A percentile compares a stretch with the other conserved stretches of the same genome.
Conservation (phyloP, 2,888 invertebrate species). For the Automeris io region DNA sequence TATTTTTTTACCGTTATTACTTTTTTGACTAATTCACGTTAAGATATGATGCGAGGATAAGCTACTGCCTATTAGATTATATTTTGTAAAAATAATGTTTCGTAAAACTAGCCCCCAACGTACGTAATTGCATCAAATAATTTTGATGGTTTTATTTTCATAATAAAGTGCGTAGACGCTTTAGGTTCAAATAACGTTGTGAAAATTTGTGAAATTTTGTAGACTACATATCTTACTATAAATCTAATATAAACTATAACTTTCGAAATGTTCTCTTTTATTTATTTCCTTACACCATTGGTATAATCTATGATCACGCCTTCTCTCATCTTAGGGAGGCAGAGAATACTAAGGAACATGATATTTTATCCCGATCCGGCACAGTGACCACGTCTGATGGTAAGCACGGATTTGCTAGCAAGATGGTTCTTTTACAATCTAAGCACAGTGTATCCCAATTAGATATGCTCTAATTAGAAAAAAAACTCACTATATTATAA, state of each 20-base stretch:
- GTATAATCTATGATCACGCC: too few relatives aligned
- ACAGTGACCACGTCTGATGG: too few relatives aligned
- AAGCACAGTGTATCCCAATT: too few relatives aligned
- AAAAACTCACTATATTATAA: too few relatives aligned
- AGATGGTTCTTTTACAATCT: too few relatives aligned
- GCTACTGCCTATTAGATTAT: slow-evolving; percentile 76
- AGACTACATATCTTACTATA: slow-evolving; percentile 78
- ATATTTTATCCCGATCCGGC: too few relatives aligned
- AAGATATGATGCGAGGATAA: slow-evolving; percentile 62
- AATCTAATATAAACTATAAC: slow-evolving; percentile 78
- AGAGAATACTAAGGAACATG: too few relatives aligned
- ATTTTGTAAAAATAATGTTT: slow-evolving; percentile 75
- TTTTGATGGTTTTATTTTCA: slow-evolving; percentile 76
- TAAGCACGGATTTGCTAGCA: too few relatives aligned
- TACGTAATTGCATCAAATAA: slow-evolving; percentile 62
- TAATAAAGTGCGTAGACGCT: slow-evolving; percentile 77
- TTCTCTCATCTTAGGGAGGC: too few relatives aligned
- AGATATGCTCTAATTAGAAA: too few relatives aligned
- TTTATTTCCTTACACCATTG: slow-evolving; percentile 28
- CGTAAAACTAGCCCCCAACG: slow-evolving; percentile 68
- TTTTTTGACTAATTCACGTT: slow-evolving; percentile 69
- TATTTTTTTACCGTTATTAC: slow-evolving; percentile 77
- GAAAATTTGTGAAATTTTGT: slow-evolving; percentile 78
- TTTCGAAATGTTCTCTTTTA: slow-evolving; percentile 64
- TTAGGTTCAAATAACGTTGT: slow-evolving; percentile 78